Conservation (phyloP, 1,140 invertebrate genomes). For the Nixonia krombeini region DNA sequence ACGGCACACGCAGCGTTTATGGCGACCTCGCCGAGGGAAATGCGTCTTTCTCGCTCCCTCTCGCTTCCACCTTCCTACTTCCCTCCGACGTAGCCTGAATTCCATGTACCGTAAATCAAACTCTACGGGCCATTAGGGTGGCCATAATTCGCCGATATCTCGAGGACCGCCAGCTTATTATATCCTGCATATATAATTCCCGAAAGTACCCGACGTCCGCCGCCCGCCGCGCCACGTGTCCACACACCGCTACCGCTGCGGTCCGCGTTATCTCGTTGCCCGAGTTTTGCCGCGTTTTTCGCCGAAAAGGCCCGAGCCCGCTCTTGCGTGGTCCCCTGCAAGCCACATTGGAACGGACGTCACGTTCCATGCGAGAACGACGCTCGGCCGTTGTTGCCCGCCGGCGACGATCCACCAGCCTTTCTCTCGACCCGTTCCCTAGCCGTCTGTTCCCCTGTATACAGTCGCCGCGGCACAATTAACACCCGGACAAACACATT, state of each 20-base stretch:
- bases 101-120: conserved; percentile 67
- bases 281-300: conserved; percentile 25
- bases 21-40: conserved; percentile 37
- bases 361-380: conserved; percentile 37
- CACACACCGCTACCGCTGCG: too few species aligned
- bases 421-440: neutral
- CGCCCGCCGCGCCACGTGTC: conserved; percentile 27
- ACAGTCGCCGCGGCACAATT: conserved; percentile 12
- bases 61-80: conserved; percentile 1
- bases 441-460: too few species aligned
- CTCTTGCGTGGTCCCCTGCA: conserved; percentile 7
- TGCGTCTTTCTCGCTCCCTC: conserved; percentile 25
- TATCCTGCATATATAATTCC: conserved; percentile 70
- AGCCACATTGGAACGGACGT: conserved; percentile 31
- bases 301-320: conserved; percentile 19
- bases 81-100: conserved; percentile 43
- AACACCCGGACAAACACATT: conserved; percentile 9
- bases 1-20: conserved; percentile 45
- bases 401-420: conserved; percentile 13
- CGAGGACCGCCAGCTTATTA: conserved; percentile 70
- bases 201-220: conserved; percentile 59
- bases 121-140: conserved; percentile 65
- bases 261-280: conserved; percentile 22
- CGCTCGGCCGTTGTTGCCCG: conserved; percentile 28
- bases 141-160: conserved; percentile 71